phyloP scores from a whole-genome alignment of 2,888 invertebrate species.

The Sphinx pinastri region DNA sequence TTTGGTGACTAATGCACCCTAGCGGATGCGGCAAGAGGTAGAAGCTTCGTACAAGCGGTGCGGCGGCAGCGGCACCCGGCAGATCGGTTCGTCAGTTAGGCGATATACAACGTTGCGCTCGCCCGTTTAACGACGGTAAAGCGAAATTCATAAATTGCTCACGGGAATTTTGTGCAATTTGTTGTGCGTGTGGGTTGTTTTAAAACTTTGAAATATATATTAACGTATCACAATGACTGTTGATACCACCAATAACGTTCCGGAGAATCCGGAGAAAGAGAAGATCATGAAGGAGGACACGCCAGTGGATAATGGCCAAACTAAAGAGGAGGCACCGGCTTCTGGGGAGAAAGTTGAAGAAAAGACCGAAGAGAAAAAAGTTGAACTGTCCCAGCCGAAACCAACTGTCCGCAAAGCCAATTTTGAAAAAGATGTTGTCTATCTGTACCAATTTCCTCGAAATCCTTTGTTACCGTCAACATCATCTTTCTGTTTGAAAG shows the following conservation, averaged over 20 bases:
- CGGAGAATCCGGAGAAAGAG: conserved; percentile 86
- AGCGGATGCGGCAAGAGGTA: conserved; percentile 22
- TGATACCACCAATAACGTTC: conserved; percentile 89
- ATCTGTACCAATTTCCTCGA: conserved; percentile 96
- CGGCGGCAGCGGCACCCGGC: conserved; percentile 38
- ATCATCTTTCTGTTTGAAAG: conserved; percentile 97
- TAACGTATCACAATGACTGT: conserved; percentile 86
- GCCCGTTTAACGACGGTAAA: conserved; percentile 44
- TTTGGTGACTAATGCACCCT: conserved; percentile 35
- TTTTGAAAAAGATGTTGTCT: conserved; percentile 96
- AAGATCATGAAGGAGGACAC: conserved; percentile 83
- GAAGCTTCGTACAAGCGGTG: conserved; percentile 32
- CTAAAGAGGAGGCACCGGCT: conserved; percentile 70
- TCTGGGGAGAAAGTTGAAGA: conserved; percentile 80
- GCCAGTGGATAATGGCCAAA: conserved; percentile 76
- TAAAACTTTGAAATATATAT: conserved; percentile 36
- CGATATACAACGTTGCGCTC: conserved; percentile 42
- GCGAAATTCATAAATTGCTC: conserved; percentile 40
- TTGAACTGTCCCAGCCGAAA: conserved; percentile 88
- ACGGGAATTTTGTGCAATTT: conserved; percentile 42
- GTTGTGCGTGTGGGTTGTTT: conserved; percentile 44
- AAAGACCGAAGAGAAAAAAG: conserved; percentile 79
- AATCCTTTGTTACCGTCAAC: conserved; percentile 95
- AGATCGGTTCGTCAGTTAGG: conserved; percentile 32
- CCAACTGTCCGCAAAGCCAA: conserved; percentile 93